Percentiles rank a stretch among this genome's conserved stretches.
Evolutionary conservation across 2,888 invertebrate genomes (phyloP).

Genomic region (Agriopis aurantiaria): DNA sequence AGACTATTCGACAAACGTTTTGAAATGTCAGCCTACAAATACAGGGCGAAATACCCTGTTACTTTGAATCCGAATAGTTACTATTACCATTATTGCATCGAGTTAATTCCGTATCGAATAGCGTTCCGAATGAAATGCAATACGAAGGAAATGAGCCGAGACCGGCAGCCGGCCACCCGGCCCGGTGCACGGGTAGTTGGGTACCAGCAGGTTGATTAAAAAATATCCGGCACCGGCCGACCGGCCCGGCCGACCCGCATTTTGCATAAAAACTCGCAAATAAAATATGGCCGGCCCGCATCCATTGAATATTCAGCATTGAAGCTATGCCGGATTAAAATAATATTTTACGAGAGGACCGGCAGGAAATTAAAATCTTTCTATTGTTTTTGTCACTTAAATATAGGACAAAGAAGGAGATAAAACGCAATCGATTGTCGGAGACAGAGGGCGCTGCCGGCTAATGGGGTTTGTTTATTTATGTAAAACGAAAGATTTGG

Average conservation of each 20-base stretch:
- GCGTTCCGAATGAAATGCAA: slow-evolving; percentile 41
- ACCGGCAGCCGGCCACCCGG: slow-evolving; percentile 20
- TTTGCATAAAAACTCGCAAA: slow-evolving; percentile 70
- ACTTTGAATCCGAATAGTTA: slow-evolving; percentile 21
- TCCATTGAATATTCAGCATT: slow-evolving; percentile 74
- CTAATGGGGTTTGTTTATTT: slow-evolving; percentile 43
- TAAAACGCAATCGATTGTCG: slow-evolving; percentile 48
- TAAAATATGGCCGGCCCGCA: slow-evolving; percentile 68
- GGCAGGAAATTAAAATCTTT: slow-evolving; percentile 79
- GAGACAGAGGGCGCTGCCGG: slow-evolving; percentile 32
- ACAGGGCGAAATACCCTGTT: slow-evolving; percentile 36
- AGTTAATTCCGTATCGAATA: slow-evolving; percentile 32
- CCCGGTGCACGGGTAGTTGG: slow-evolving; percentile 37
- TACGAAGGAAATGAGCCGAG: slow-evolving; percentile 45
- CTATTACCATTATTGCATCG: slow-evolving; percentile 35
- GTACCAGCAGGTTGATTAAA: slow-evolving; percentile 56
- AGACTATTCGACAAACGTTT: slow-evolving; percentile 6
- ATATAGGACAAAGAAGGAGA: slow-evolving; percentile 55
- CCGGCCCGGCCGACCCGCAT: slow-evolving; percentile 47
- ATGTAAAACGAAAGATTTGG: slow-evolving; percentile 29
- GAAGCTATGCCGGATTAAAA: slow-evolving; percentile 71
- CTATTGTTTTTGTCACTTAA: slow-evolving; percentile 73
- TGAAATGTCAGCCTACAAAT: slow-evolving; percentile 25
- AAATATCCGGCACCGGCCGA: slow-evolving; percentile 53
- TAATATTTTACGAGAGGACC: slow-evolving; percentile 72